A percentile compares a stretch with the other conserved stretches of the same genome.
Conservation (phyloP, 2,797 vertebrate species). For the Oceanodroma leucorhoa region DNA sequence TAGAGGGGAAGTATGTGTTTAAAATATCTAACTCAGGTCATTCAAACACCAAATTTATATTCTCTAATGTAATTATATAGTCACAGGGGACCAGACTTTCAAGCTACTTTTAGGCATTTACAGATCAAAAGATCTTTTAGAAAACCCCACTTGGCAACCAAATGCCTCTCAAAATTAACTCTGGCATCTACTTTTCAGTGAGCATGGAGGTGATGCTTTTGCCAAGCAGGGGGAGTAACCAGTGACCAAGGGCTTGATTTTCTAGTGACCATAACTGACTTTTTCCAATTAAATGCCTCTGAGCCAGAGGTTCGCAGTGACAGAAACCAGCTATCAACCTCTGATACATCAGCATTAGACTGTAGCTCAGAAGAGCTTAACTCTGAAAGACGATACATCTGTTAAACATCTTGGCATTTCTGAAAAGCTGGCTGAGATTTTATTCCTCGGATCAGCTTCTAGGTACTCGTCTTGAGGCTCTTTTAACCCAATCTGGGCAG, state of each 20-base stretch:
- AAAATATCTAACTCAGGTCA: background rate
- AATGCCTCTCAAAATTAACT: background rate
- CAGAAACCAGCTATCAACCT: background rate
- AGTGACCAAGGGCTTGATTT: background rate
- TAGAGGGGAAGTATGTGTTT: background rate
- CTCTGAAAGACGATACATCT: background rate
- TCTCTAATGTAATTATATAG: background rate
- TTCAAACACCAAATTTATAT: background rate
- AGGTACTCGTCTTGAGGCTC: background rate
- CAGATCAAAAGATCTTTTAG: background rate
- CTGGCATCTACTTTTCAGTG: background rate
- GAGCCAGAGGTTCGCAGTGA: background rate
- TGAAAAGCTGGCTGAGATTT: background rate
- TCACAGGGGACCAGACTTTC: background rate
- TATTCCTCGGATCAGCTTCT: background rate
- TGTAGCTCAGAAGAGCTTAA: constrained; percentile 6
- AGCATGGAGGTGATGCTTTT: background rate
- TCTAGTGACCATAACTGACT: background rate
- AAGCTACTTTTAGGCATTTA: background rate
- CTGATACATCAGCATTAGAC: background rate
- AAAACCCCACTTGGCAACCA: background rate
- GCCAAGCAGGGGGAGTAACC: background rate
- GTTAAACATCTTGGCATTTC: constrained; percentile 20
- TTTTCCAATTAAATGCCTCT: background rate
- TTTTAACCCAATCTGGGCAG: background rate